phyloP scores from a whole-genome alignment of 2,888 invertebrate genomes.

The Stenoptilia bipunctidactyla region DNA sequence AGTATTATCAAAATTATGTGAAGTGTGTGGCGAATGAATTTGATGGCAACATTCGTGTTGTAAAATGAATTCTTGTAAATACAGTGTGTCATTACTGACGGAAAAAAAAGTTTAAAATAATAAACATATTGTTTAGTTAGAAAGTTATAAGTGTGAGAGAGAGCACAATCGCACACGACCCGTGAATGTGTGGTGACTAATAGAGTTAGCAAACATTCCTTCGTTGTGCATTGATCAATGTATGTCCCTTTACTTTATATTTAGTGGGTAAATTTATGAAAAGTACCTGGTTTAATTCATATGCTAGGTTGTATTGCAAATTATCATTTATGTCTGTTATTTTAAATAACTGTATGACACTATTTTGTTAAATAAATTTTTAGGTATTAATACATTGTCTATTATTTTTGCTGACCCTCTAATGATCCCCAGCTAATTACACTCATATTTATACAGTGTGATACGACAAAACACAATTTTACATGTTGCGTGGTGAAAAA shows the following conservation, averaged over 20 bases:
- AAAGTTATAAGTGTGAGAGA: constrained; percentile 8
- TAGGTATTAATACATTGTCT: too few species aligned
- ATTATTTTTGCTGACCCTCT: too few species aligned
- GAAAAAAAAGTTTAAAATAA: too few species aligned
- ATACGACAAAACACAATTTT: too few species aligned
- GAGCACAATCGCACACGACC: constrained; percentile 21
- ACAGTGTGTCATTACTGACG: background rate
- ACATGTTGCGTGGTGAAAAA: too few species aligned
- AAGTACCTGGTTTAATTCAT: constrained; percentile 71
- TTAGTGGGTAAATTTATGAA: constrained; percentile 62
- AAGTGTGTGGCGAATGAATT: constrained; percentile 10
- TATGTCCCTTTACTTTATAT: constrained; percentile 45
- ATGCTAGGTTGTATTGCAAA: constrained; percentile 69
- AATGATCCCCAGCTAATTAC: too few species aligned
- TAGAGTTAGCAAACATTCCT: constrained; percentile 64
- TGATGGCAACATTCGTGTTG: background rate
- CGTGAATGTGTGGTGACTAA: constrained; percentile 18
- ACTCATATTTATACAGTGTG: too few species aligned
- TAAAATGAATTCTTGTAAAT: background rate
- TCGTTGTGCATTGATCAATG: constrained; percentile 62
- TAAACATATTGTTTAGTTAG: constrained; percentile 7
- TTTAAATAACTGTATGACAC: constrained; percentile 70
- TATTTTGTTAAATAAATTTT: constrained; percentile 71
- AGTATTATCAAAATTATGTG: constrained; percentile 43
- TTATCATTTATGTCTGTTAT: constrained; percentile 70